Evolutionary conservation across 2,888 invertebrate genomes (phyloP).

Genomic region (Lingula anatina): DNA sequence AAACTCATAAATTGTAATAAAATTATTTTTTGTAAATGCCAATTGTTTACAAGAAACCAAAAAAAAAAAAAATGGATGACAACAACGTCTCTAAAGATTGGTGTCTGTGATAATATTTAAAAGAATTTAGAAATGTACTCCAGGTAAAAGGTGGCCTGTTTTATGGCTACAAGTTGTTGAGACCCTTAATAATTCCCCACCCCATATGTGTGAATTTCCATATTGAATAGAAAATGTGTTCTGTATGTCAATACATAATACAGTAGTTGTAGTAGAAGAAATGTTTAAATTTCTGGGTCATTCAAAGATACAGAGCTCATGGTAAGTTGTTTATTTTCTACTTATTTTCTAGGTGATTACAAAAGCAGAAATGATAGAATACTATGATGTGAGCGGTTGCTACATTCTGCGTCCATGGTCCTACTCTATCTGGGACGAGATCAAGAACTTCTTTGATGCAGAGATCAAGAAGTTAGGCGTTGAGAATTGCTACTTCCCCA

Average conservation of each 20-base stretch:
- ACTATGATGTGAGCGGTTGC: slow-evolving; percentile 98
- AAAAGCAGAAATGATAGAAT: slow-evolving; percentile 96
- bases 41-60: neutral
- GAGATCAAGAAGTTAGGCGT: slow-evolving; percentile 89
- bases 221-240: too few species aligned
- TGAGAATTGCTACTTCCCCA: slow-evolving; percentile 96
- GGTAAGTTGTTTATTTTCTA: neutral
- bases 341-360: slow-evolving; percentile 60
- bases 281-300: neutral
- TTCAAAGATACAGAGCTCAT: neutral
- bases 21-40: neutral
- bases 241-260: too few species aligned
- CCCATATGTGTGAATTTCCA: too few species aligned
- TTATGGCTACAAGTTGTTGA: too few species aligned
- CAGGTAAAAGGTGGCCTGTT: too few species aligned
- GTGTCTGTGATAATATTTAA: too few species aligned
- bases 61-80: too few species aligned
- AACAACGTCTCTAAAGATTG: too few species aligned
- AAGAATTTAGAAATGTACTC: too few species aligned
- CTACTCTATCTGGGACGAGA: slow-evolving; percentile 89
- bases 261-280: too few species aligned
- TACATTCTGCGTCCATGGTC: slow-evolving; percentile 98
- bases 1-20: neutral
- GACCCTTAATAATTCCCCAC: too few species aligned
- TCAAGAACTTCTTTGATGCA: slow-evolving; percentile 77